Evolutionary conservation across 2,113 vertebrate species (phyloP).

Genomic region (Ibidorhyncha struthersii): DNA sequence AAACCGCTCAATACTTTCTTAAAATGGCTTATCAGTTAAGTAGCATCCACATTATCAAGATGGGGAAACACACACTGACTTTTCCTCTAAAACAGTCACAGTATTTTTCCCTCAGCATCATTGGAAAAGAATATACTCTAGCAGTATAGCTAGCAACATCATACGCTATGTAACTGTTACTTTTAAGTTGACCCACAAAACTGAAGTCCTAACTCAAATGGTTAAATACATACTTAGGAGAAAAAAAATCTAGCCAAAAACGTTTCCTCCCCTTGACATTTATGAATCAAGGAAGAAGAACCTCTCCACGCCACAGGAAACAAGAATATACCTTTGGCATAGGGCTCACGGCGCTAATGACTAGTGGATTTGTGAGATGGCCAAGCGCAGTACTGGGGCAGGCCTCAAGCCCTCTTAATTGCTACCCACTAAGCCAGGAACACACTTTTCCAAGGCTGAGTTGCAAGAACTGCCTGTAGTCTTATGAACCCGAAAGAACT

Average conservation of each 20-base stretch:
- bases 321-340: neutral
- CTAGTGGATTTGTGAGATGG: neutral
- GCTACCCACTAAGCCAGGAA: neutral
- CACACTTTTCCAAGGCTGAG: neutral
- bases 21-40: neutral
- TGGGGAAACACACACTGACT: neutral
- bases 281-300: neutral
- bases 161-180: neutral
- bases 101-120: neutral
- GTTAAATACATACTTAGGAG: neutral
- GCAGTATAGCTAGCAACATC: neutral
- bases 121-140: neutral
- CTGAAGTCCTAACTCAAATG: neutral
- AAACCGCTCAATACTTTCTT: neutral
- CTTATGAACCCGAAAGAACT: neutral
- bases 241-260: neutral
- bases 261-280: neutral
- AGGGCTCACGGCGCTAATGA: neutral
- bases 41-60: neutral
- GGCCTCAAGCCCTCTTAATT: neutral
- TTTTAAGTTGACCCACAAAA: neutral
- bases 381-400: neutral
- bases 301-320: neutral
- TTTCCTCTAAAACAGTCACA: neutral
- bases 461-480: neutral